Evolutionary conservation across 1,140 invertebrate species (phyloP).

Genomic region (Procambarus clarkii): DNA sequence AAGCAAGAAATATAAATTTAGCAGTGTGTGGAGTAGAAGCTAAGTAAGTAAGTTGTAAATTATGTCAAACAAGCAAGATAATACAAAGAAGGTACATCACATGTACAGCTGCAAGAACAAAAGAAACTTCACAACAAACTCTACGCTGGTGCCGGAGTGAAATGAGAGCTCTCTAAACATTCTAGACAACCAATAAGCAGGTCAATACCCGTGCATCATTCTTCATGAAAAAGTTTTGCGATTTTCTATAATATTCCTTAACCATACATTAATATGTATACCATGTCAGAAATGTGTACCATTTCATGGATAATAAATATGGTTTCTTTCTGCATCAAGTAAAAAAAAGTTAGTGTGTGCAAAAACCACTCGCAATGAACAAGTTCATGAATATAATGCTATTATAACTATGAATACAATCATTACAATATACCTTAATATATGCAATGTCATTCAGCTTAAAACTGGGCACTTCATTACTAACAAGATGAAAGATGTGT

Average conservation of each 20-base stretch:
- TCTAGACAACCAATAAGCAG: neutral
- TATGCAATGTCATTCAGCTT: neutral
- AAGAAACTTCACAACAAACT: neutral
- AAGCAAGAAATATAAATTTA: neutral
- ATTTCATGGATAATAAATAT: neutral
- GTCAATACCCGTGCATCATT: neutral
- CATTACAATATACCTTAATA: neutral
- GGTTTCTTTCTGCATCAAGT: neutral
- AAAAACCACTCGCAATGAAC: neutral
- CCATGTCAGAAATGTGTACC: neutral
- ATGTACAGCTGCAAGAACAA: neutral
- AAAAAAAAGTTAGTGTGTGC: neutral
- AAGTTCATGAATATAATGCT: neutral
- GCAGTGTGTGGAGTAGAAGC: neutral
- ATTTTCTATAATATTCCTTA: neutral
- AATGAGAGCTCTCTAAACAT: neutral
- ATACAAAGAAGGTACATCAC: neutral
- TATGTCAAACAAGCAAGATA: neutral
- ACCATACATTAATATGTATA: neutral
- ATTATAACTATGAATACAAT: neutral
- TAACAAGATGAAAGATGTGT: neutral
- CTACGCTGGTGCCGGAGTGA: neutral
- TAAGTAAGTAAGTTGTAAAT: too few relatives aligned
- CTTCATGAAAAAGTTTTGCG: neutral
- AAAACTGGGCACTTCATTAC: neutral